A percentile compares a stretch with the other conserved stretches of the same genome.
Conservation (phyloP, 2,113 vertebrate genomes). For the Herpailurus yagouaroundi region DNA sequence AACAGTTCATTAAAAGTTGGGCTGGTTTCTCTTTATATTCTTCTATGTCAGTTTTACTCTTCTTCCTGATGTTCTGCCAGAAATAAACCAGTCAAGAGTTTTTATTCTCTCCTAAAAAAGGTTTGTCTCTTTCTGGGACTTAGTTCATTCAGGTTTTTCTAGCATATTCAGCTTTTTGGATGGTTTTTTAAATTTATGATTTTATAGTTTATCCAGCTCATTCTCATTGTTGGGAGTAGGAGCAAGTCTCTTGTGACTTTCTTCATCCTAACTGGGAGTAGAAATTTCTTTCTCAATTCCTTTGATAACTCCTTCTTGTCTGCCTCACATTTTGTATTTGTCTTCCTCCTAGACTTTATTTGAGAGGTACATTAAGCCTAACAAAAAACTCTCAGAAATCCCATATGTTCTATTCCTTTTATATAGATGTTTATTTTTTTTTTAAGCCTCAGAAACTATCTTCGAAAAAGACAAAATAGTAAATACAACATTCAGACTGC, state of each 20-base stretch:
- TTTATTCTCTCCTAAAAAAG: background rate
- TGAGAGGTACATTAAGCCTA: background rate
- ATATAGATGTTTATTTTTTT: background rate
- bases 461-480: slow-evolving; percentile 15
- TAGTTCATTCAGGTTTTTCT: slow-evolving; percentile 4
- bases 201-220: background rate
- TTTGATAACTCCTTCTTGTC: background rate
- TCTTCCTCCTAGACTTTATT: background rate
- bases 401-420: background rate
- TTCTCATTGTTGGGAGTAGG: background rate
- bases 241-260: background rate
- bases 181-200: background rate
- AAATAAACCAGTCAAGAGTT: background rate
- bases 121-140: background rate
- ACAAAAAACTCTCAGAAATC: background rate
- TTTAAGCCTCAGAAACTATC: background rate
- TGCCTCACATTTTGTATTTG: background rate
- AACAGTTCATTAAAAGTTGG: background rate
- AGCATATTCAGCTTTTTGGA: background rate
- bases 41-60: background rate
- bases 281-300: slow-evolving; percentile 14
- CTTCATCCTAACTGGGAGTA: background rate
- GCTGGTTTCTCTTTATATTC: background rate
- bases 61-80: background rate
- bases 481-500: background rate